phyloP scores from a whole-genome alignment of 2,797 vertebrate species.

The Vireo griseus region DNA sequence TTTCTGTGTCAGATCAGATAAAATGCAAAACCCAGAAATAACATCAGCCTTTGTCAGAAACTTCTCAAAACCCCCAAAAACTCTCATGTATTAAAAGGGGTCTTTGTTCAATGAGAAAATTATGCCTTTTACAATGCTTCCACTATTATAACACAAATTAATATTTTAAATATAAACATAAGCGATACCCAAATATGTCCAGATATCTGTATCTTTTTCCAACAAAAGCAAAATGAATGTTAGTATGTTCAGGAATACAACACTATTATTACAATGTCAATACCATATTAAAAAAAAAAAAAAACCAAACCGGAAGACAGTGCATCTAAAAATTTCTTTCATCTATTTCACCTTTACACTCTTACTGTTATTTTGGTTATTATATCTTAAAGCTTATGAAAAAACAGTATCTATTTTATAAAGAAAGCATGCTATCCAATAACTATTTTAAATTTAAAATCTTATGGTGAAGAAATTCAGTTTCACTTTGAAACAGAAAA shows the following conservation, averaged over 20 bases:
- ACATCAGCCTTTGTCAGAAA: not conserved
- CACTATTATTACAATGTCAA: not conserved
- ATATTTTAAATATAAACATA: not conserved
- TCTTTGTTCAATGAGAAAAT: not conserved
- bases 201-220: not conserved
- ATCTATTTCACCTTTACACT: not conserved
- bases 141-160: not conserved
- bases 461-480: not conserved
- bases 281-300: not conserved
- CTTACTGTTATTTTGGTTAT: not conserved
- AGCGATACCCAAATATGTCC: not conserved
- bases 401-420: not conserved
- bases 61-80: not conserved
- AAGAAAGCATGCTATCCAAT: not conserved
- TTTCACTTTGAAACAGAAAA: not conserved
- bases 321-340: not conserved
- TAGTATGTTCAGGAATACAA: not conserved
- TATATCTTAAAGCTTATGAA: not conserved
- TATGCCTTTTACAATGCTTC: not conserved
- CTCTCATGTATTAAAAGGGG: not conserved
- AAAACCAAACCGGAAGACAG: not conserved
- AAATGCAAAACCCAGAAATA: not conserved
- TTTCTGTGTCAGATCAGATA: not conserved
- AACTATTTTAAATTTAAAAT: not conserved
- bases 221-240: not conserved